A percentile compares a stretch with the other conserved stretches of the same genome.
Evolutionary conservation across 2,113 vertebrate species (phyloP).

Genomic region (Chionomys nivalis): DNA sequence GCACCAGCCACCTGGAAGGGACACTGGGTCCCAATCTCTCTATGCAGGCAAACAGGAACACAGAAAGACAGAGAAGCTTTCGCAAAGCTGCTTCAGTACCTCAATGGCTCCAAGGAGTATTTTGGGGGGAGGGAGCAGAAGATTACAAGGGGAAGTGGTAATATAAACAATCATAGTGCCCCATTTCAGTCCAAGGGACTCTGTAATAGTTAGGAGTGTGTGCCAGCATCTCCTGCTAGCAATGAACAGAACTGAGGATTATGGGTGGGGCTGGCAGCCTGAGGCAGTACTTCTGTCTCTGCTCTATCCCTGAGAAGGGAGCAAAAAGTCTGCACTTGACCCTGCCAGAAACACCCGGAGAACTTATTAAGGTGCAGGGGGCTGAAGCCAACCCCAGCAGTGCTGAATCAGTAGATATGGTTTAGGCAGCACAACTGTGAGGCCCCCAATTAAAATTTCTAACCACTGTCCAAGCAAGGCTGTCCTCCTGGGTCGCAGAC

Average conservation of each 20-base stretch:
- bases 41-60: background rate
- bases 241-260: background rate
- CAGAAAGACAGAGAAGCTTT: slow-evolving; percentile 25
- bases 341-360: background rate
- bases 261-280: background rate
- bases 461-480: background rate
- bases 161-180: background rate
- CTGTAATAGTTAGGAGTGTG: background rate
- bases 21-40: background rate
- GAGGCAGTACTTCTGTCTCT: background rate
- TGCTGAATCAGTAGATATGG: background rate
- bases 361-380: background rate
- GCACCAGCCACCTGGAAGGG: slow-evolving; percentile 43
- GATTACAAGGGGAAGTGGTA: background rate
- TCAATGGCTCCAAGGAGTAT: background rate
- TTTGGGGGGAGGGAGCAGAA: background rate
- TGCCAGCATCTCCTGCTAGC: background rate
- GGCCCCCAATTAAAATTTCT: background rate
- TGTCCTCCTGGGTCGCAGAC: background rate
- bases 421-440: background rate
- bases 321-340: background rate
- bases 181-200: background rate
- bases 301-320: background rate
- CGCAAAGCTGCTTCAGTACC: background rate
- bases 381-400: background rate